Evolutionary conservation across 2,797 vertebrate species (phyloP).

Genomic region (Neoniphon sammara): DNA sequence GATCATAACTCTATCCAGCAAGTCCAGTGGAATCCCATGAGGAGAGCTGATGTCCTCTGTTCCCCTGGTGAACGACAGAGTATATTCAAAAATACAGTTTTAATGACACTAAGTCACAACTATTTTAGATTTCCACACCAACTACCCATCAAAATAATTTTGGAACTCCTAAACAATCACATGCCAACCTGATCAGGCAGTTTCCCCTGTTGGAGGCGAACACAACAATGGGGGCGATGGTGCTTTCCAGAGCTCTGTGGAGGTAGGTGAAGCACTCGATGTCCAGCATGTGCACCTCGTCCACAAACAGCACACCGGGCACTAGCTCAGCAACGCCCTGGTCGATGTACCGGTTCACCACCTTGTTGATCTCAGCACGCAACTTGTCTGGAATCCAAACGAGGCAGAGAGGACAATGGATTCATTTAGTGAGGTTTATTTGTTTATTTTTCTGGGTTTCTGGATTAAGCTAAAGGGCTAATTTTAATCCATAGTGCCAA

Average conservation of each 20-base stretch:
- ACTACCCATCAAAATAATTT: not conserved
- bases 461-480: no score
- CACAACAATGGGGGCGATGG: constrained; percentile 96
- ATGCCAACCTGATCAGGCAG: constrained; percentile 91
- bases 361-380: constrained; percentile 97
- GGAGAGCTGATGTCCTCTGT: constrained; percentile 96
- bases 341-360: constrained; percentile 99
- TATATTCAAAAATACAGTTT: not conserved
- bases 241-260: constrained; percentile 94
- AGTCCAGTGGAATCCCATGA: constrained; percentile 95
- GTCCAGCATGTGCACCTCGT: constrained; percentile 99
- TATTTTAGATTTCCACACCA: no score
- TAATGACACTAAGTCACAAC: not conserved
- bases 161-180: not conserved
- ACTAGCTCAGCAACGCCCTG: constrained; percentile 97
- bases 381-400: constrained; percentile 88
- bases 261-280: constrained; percentile 99
- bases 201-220: constrained; percentile 98
- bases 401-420: not conserved
- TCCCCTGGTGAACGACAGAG: constrained; percentile 81
- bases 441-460: no score
- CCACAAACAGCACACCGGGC: constrained; percentile 95
- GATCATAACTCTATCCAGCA: constrained; percentile 97
- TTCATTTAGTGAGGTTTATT: not conserved
- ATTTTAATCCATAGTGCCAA: no score